Conservation (phyloP, 2,113 vertebrate species). For the Onychostruthus taczanowskii region DNA sequence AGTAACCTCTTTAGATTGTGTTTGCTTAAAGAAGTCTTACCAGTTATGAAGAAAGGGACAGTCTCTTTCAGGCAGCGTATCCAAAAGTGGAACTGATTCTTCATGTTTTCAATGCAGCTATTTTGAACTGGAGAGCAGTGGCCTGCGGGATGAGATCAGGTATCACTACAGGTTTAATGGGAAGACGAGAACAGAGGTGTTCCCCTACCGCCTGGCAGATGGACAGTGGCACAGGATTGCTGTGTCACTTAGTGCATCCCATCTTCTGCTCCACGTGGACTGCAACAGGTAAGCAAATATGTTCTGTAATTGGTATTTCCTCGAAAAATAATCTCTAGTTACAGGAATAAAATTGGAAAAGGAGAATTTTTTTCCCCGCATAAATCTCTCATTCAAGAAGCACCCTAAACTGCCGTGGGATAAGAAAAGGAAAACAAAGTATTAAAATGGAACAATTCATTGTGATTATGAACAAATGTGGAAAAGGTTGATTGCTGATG, state of each 20-base stretch:
- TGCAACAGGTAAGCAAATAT: slow-evolving; percentile 85
- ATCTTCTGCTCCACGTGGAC: slow-evolving; percentile 89
- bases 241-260: slow-evolving; percentile 86
- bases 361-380: not conserved
- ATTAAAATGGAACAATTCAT: slow-evolving; percentile 52
- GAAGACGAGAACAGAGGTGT: slow-evolving; percentile 86
- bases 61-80: not conserved
- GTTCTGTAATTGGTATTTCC: not conserved
- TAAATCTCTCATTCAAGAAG: not conserved
- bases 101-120: slow-evolving; percentile 76
- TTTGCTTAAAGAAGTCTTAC: not conserved
- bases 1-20: not conserved
- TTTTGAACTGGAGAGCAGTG: slow-evolving; percentile 96
- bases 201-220: slow-evolving; percentile 91
- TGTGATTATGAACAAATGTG: slow-evolving; percentile 63
- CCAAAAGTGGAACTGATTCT: not conserved
- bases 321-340: not conserved
- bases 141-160: slow-evolving; percentile 89
- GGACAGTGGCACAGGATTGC: slow-evolving; percentile 92
- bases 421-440: slow-evolving; percentile 63
- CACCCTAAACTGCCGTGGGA: not conserved
- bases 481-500: slow-evolving; percentile 70
- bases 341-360: not conserved
- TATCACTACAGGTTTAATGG: slow-evolving; percentile 89
- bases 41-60: not conserved